Base-by-base conservation (phyloP, 2,113 vertebrate species). In the Ceyx margarethae region DNA sequence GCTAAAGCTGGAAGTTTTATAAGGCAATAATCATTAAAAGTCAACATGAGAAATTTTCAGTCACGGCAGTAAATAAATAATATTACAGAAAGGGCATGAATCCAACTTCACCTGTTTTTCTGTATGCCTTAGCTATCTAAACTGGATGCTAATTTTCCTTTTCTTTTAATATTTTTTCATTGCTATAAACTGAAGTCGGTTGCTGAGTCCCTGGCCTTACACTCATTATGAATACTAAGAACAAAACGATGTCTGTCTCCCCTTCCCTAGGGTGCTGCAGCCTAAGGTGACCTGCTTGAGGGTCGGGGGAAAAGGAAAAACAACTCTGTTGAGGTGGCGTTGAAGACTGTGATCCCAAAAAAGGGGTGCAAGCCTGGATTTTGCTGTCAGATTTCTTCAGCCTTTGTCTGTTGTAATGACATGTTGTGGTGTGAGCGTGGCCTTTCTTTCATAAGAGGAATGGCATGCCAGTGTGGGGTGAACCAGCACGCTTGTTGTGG, bases 381-480 rank as follows among this genome's bases (percentile, higher is more conserved):
- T 79, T 97, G 29, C 62, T 92, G 83, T 86, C 69, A 91, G 74
- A 78, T 71, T 51, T 85, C 81, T 66, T 42, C 22, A 26, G 18
- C 45, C 54, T 75, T 78, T 86, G 51, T 67, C 76, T 89, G 62
- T 89, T 81, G 48, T 82, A 72, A 57, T 95, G 91, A 74, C 43
- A 13, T 60, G 40, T 82, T 84, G 35, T 81, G 64, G 42, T 89
- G 78, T 87, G 89, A 68, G 60, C 23, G 7, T 67, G 76, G 92
- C 76, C 86, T 93, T 93, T 95, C 86, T 93, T 93, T 95, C 89
- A 62, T 67, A 85, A 77, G 94, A 91, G 90, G 64, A 91, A 15
- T n/a, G 62, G 50, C 20, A 26, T 77, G 79, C 79, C 26, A 45
- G 10, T n/a, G 67, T 90, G 92, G 80, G 81, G 66, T 94, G 57